A percentile compares a stretch with the other conserved stretches of the same genome.
Evolutionary conservation across 2,113 vertebrate species (phyloP).

Genomic region (Phaethon lepturus): DNA sequence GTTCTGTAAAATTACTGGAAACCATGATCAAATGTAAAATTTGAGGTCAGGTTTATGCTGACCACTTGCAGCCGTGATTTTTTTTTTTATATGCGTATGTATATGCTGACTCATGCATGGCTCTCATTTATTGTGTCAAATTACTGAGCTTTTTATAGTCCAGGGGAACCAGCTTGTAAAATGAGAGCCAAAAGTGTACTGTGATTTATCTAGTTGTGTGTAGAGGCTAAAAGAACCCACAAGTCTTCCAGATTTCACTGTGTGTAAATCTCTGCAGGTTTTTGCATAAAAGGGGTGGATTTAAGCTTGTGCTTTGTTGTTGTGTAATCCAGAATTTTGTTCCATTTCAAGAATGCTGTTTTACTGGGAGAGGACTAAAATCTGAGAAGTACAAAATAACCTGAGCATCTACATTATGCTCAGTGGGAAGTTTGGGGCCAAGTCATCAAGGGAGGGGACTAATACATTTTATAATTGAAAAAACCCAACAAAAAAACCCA

Average conservation of each 20-base stretch:
- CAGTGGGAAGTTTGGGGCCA: neutral
- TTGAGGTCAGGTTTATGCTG: neutral
- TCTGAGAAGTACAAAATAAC: neutral
- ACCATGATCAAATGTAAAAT: neutral
- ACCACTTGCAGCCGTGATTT: neutral
- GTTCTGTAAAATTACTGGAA: neutral
- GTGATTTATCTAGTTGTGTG: neutral
- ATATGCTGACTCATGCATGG: neutral
- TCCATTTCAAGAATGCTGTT: neutral
- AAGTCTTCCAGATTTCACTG: neutral
- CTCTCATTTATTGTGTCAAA: conserved; percentile 16
- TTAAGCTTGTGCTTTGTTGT: neutral
- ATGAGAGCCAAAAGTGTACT: neutral
- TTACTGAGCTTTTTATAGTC: conserved; percentile 50
- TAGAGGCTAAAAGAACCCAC: neutral
- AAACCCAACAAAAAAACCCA: neutral
- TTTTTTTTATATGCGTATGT: neutral
- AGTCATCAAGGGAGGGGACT: neutral
- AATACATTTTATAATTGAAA: neutral
- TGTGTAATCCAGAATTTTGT: neutral
- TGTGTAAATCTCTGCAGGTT: neutral
- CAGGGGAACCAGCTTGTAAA: neutral
- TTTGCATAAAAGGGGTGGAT: neutral
- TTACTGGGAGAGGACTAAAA: neutral
- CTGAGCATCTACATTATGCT: neutral